Evolutionary conservation across 2,113 vertebrate genomes (phyloP).

Genomic region (Castor canadensis): DNA sequence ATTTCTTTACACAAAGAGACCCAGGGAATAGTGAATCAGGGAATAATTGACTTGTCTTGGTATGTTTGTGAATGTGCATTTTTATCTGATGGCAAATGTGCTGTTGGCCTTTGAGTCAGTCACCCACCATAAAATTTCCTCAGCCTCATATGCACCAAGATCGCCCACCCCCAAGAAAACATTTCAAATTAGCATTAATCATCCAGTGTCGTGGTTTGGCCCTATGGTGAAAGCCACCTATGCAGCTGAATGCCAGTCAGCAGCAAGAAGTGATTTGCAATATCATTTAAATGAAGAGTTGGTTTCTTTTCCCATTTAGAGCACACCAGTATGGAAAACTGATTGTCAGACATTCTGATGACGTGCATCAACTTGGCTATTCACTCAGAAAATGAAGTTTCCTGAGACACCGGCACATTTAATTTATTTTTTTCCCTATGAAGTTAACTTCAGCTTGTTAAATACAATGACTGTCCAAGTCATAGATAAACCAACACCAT

Average conservation of each 20-base stretch:
- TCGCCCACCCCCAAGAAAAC: slow-evolving; percentile 21
- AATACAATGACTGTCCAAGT: slow-evolving; percentile 69
- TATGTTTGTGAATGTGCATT: slow-evolving; percentile 82
- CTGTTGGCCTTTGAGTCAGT: slow-evolving; percentile 82
- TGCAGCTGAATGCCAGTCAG: slow-evolving; percentile 70
- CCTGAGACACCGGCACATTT: slow-evolving; percentile 71
- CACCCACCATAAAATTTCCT: slow-evolving; percentile 77
- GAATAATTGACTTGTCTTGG: slow-evolving; percentile 80
- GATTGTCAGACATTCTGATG: slow-evolving; percentile 76
- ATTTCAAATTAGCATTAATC: slow-evolving; percentile 82
- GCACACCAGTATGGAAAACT: slow-evolving; percentile 72
- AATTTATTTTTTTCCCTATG: slow-evolving; percentile 75
- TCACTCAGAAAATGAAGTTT: slow-evolving; percentile 79
- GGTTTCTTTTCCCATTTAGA: slow-evolving; percentile 80
- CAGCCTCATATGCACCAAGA: slow-evolving; percentile 21
- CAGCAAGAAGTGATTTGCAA: slow-evolving; percentile 82
- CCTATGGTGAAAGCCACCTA: slow-evolving; percentile 67
- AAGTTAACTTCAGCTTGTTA: slow-evolving; percentile 77
- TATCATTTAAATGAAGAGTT: slow-evolving; percentile 79
- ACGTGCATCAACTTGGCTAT: slow-evolving; percentile 74
- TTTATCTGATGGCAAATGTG: slow-evolving; percentile 83
- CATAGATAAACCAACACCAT: slow-evolving; percentile 65
- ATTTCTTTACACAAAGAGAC: slow-evolving; percentile 76
- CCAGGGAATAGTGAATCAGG: slow-evolving; percentile 80
- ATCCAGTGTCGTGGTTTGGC: slow-evolving; percentile 60